Percentiles rank a stretch among this genome's conserved stretches.
phyloP scores from a whole-genome alignment of 1,140 invertebrate species.

The Ganaspis sp. region DNA sequence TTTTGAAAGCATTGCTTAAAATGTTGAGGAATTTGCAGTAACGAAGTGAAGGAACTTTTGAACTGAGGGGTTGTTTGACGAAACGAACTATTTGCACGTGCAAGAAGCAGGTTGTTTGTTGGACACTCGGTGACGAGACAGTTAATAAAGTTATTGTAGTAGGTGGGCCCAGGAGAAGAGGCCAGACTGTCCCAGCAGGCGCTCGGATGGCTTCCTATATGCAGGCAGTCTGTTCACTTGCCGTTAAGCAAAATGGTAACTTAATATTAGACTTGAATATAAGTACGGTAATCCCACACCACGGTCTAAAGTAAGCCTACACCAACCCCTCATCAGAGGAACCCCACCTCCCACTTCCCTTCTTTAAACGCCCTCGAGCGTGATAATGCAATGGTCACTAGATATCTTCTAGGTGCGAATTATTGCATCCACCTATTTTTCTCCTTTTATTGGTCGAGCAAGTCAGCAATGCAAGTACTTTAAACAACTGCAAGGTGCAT shows the following conservation, averaged over 20 bases:
- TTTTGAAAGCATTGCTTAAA: too few relatives aligned
- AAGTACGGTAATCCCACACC: conserved; percentile 77
- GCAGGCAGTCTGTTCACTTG: conserved; percentile 76
- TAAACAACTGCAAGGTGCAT: not conserved
- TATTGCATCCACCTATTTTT: conserved; percentile 56
- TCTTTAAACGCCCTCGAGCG: conserved; percentile 62
- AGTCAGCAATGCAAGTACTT: not conserved
- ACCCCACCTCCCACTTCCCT: conserved; percentile 50
- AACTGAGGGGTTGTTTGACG: not conserved
- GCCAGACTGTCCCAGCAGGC: conserved; percentile 71
- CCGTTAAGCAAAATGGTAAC: conserved; percentile 77
- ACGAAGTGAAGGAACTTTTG: not conserved
- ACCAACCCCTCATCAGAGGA: conserved; percentile 58
- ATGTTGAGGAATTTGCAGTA: too few relatives aligned
- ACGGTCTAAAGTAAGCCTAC: conserved; percentile 75
- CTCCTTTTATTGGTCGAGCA: conserved; percentile 20
- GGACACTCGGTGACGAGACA: not conserved
- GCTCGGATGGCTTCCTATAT: conserved; percentile 77
- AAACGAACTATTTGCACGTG: conserved; percentile 2
- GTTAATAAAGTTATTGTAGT: conserved; percentile 36
- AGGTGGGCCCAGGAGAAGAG: conserved; percentile 67
- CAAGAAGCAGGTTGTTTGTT: not conserved
- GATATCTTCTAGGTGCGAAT: conserved; percentile 65
- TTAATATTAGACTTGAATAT: conserved; percentile 76
- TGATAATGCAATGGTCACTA: conserved; percentile 69